These are phyloP conservation scores for Excalfactoria chinensis DNA, from an alignment of 2,113 vertebrate genomes.

Conservation along the genomic window DNA sequence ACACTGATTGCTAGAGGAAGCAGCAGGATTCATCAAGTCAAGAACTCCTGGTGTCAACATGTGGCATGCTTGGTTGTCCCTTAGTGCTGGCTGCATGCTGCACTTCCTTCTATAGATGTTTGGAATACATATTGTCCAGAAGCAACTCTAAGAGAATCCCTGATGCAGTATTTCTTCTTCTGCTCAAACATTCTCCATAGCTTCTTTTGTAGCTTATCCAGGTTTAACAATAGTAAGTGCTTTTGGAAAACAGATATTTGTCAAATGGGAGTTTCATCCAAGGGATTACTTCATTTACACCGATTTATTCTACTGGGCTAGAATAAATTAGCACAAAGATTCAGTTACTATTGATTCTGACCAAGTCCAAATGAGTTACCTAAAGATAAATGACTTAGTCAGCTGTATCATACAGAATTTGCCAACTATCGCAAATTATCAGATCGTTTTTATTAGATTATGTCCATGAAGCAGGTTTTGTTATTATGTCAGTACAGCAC, in stretches of 20 bases:
- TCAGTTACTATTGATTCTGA: conserved; percentile 63
- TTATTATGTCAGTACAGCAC: neutral
- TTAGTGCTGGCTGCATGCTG: neutral
- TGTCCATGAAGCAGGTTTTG: neutral
- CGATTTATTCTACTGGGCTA: conserved; percentile 11
- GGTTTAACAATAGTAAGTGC: neutral
- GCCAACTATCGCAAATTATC: conserved; percentile 18
- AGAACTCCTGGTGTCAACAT: neutral
- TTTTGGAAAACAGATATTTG: conserved; percentile 13
- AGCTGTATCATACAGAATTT: conserved; percentile 41
- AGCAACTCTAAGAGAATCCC: neutral
- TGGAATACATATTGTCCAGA: accelerated
- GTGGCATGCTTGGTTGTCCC: neutral
- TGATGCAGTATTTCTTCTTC: conserved; percentile 9
- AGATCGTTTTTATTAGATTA: conserved; percentile 44
- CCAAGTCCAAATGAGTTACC: conserved; percentile 16
- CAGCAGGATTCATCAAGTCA: neutral
- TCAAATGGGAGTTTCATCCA: conserved; percentile 3
- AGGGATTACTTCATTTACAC: conserved; percentile 30
- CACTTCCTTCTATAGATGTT: neutral
- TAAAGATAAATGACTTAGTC: conserved; percentile 3
- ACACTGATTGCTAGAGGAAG: neutral
- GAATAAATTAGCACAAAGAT: conserved; percentile 31
- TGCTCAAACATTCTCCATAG: neutral
- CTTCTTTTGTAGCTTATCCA: neutral